Percentiles rank a stretch among this genome's conserved stretches.
These are phyloP conservation scores for Boloria euphrosyne DNA, from an alignment of 2,888 invertebrate species.

Conservation along the genomic window DNA sequence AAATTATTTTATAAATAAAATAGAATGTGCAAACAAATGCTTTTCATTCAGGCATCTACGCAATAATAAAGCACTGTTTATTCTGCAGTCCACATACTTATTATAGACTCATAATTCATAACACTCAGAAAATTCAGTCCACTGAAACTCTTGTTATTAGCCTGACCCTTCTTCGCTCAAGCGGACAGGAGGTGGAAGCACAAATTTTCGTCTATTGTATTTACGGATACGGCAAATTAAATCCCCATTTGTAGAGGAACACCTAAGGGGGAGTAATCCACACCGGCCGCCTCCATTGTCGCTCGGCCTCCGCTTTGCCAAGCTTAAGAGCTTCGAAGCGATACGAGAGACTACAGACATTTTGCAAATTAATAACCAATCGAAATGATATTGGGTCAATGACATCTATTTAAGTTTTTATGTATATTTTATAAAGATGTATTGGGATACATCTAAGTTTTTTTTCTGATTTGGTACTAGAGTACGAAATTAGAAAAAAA, in stretches of 20 bases:
- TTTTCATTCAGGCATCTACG: not conserved
- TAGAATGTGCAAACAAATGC: not conserved
- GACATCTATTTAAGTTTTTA: no score
- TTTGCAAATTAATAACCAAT: slow-evolving; percentile 74
- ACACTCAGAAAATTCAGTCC: slow-evolving; percentile 35
- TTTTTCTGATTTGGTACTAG: no score
- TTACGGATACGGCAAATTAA: slow-evolving; percentile 74
- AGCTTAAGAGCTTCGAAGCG: slow-evolving; percentile 66
- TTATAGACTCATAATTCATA: slow-evolving; percentile 34
- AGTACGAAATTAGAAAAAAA: no score
- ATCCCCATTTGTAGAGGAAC: slow-evolving; percentile 69
- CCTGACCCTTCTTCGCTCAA: slow-evolving; percentile 44
- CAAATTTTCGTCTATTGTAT: slow-evolving; percentile 70
- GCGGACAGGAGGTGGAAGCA: slow-evolving; percentile 52
- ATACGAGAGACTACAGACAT: slow-evolving; percentile 54
- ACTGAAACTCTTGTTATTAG: slow-evolving; percentile 41
- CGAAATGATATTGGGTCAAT: slow-evolving; percentile 41
- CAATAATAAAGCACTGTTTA: slow-evolving; percentile 1
- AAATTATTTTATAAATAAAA: no score
- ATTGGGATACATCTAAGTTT: no score
- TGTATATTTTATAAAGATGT: no score
- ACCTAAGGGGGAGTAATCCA: slow-evolving; percentile 70
- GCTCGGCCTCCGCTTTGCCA: slow-evolving; percentile 57
- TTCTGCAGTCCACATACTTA: slow-evolving; percentile 21
- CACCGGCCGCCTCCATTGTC: slow-evolving; percentile 66